Conservation (phyloP, 2,888 invertebrate species). For the Drepana falcataria region DNA sequence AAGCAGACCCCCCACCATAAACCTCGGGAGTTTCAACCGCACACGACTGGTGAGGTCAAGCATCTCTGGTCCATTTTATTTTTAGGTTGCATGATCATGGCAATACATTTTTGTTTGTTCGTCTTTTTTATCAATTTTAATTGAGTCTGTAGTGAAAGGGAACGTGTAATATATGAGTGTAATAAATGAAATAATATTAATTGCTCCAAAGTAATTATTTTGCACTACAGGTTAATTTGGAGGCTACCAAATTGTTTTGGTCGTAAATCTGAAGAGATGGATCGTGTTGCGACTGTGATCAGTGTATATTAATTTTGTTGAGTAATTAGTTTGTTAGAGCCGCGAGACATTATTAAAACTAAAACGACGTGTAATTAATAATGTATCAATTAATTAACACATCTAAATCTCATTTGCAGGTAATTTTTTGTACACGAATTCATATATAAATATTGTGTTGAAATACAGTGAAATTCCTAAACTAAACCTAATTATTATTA, state of each 20-base stretch:
- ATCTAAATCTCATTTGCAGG: no score
- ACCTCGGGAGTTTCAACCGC: neutral
- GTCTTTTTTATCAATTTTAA: conserved; percentile 42
- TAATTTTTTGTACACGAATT: no score
- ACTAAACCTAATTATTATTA: no score
- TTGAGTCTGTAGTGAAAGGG: conserved; percentile 47
- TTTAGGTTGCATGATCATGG: conserved; percentile 2
- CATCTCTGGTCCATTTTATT: conserved; percentile 2
- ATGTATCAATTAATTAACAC: no score
- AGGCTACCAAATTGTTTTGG: neutral
- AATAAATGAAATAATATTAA: conserved; percentile 3
- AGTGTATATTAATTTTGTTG: neutral
- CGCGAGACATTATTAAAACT: neutral
- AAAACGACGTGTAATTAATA: neutral
- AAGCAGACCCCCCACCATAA: conserved; percentile 19
- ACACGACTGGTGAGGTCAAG: neutral
- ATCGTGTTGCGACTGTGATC: neutral
- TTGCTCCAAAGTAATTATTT: conserved; percentile 1
- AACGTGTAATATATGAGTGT: conserved; percentile 32
- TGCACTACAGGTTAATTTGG: conserved; percentile 1
- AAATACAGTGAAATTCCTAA: no score
- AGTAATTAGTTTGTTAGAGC: neutral
- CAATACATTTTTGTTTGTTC: conserved; percentile 22
- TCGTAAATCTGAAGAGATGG: neutral
- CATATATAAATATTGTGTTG: no score